phyloP scores from a whole-genome alignment of 1,140 invertebrate species.

The Lasaia peninsularis region DNA sequence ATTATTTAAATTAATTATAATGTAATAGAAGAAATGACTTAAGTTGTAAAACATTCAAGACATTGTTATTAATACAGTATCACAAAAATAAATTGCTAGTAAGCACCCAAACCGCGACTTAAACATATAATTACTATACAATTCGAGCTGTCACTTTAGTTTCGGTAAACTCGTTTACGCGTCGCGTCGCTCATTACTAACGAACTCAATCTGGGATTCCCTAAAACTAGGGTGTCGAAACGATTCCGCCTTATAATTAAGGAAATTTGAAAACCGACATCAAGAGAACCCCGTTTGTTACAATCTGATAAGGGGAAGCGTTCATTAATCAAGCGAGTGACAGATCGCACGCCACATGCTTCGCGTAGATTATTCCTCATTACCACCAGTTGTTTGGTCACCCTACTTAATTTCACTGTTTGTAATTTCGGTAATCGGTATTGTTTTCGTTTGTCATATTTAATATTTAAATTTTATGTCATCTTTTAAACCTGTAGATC shows the following conservation, averaged over 20 bases:
- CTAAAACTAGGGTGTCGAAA: constrained; percentile 42
- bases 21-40: background rate
- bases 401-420: constrained; percentile 24
- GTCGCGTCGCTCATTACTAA: constrained; percentile 22
- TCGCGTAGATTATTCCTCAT: constrained; percentile 42
- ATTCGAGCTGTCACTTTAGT: constrained; percentile 12
- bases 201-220: constrained; percentile 25
- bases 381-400: constrained; percentile 27
- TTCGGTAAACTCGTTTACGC: constrained; percentile 5
- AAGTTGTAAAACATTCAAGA: background rate
- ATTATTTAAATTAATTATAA: too few species aligned
- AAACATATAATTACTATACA: constrained; percentile 8
- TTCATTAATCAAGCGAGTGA: constrained; percentile 59
- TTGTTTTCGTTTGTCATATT: background rate
- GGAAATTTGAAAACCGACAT: constrained; percentile 68
- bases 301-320: constrained; percentile 48
- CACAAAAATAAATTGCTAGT: background rate
- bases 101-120: background rate
- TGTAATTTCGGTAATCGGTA: constrained; percentile 21
- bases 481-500: too few species aligned
- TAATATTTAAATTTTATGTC: too few species aligned
- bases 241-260: constrained; percentile 61
- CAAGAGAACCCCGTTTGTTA: constrained; percentile 44
- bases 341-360: constrained; percentile 51
- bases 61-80: background rate